Base-by-base conservation (phyloP, 2,888 invertebrate species). In the Oscheius onirici region DNA sequence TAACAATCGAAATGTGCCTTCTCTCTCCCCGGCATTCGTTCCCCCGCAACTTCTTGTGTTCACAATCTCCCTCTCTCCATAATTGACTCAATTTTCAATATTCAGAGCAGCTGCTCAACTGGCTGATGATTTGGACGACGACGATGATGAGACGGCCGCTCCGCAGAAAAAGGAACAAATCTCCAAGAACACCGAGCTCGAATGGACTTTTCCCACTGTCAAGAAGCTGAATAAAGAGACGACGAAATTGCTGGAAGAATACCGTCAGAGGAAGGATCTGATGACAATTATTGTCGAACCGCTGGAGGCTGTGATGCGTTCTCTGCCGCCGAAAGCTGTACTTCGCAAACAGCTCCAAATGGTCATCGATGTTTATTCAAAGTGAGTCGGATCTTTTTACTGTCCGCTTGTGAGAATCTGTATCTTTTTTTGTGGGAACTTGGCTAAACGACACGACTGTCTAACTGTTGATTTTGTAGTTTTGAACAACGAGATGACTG, bases 291-390 rank as follows among this genome's bases (percentile, higher is more conserved):
- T 81, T 28, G 72, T 81, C n/a, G 72, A 78, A 40, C 79, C 79
- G 28, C 78, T 81, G 15, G 68, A 58, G 40, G 69, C 69, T 20
- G 72, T 81, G 44, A 71, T 76, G 44, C 41, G 72, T 13, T 52
- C 57, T n/a, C 65, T 81, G 28, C 80, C 79, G 24, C 26, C 55
- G 55, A 74, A 78, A 68, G 73, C 76, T 61, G 73, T 73, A 20
- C 58, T 79, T 15, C 63, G 74, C 40, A 67, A 70, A 13, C 76
- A 81, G 55, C 51, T 81, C 51, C 66, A 71, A 2, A 76, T 79
- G 49, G 71, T 75, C 26, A 65, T 75, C 26, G 76, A 81, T 26
- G 77, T 77, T 3, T 81, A 81, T 69, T 75, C 78, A 11, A 71
- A 74, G 80, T 80, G 43, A 54, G 80, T 72, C n/a, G n/a, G n/a